Evolutionary conservation across 2,888 invertebrate genomes (phyloP).

Genomic region (Brenthis daphne): DNA sequence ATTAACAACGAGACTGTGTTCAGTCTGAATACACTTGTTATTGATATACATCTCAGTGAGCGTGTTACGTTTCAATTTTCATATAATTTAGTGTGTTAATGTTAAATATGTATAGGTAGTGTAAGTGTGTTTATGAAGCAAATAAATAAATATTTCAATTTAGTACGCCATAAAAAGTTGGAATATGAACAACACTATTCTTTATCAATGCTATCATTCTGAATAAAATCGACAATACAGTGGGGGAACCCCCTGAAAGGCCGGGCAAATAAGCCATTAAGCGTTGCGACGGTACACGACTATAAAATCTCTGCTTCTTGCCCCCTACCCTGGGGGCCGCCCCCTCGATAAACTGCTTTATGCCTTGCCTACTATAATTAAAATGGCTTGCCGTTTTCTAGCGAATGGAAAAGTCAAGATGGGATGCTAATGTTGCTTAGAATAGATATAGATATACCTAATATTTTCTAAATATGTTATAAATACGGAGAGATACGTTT

Average conservation of each 20-base stretch:
- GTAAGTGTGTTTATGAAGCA: too few species aligned
- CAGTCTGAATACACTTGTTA: too few species aligned
- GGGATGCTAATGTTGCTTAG: not conserved
- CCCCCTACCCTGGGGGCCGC: constrained; percentile 59
- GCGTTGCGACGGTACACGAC: constrained; percentile 74
- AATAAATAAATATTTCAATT: not conserved
- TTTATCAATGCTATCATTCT: constrained; percentile 51
- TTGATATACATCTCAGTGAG: too few species aligned
- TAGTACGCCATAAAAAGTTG: not conserved
- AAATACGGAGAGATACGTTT: too few species aligned
- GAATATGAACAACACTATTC: constrained; percentile 15
- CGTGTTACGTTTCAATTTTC: too few species aligned
- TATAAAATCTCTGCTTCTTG: constrained; percentile 82
- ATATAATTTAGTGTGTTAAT: too few species aligned
- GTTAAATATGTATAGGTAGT: too few species aligned
- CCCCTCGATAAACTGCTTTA: constrained; percentile 77
- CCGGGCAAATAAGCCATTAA: constrained; percentile 81
- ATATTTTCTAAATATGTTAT: too few species aligned
- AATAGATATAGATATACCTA: not conserved
- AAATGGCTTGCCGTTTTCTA: constrained; percentile 72
- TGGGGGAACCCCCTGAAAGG: constrained; percentile 67
- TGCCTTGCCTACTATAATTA: constrained; percentile 77
- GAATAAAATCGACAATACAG: constrained; percentile 76
- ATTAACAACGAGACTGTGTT: too few species aligned
- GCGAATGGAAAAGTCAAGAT: constrained; percentile 24